Percentiles rank a stretch among this genome's conserved stretches.
phyloP scores from a whole-genome alignment of 2,888 invertebrate species.

The Neoscelio sp. region DNA sequence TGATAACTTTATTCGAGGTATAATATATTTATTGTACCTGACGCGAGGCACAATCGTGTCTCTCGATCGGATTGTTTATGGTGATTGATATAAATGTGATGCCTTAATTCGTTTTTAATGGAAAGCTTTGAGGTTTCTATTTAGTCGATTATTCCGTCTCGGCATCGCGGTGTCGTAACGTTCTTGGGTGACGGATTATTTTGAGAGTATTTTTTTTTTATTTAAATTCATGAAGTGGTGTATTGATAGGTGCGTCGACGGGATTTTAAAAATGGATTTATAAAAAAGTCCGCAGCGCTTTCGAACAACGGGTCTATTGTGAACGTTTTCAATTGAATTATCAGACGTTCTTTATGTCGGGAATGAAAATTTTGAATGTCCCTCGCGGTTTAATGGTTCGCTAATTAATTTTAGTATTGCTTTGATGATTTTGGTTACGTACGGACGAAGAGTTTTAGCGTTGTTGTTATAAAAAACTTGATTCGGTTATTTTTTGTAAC shows the following conservation, averaged over 20 bases:
- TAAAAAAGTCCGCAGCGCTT: not conserved
- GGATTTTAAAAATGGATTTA: slow-evolving; percentile 9
- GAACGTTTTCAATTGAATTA: slow-evolving; percentile 15
- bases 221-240: slow-evolving; percentile 5
- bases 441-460: slow-evolving; percentile 1
- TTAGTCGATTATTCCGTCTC: slow-evolving; percentile 31
- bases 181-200: slow-evolving; percentile 16
- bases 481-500: too few relatives aligned
- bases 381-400: slow-evolving; percentile 8
- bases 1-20: slow-evolving; percentile 63
- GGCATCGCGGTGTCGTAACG: slow-evolving; percentile 24
- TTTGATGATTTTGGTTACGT: not conserved
- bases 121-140: slow-evolving; percentile 41
- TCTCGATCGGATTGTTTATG: slow-evolving; percentile 57
- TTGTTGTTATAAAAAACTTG: too few relatives aligned
- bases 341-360: slow-evolving; percentile 1
- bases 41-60: slow-evolving; percentile 43
- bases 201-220: slow-evolving; percentile 26
- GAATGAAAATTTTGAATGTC: not conserved
- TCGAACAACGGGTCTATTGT: not conserved
- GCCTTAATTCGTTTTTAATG: slow-evolving; percentile 55
- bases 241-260: not conserved
- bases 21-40: slow-evolving; percentile 54
- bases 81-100: slow-evolving; percentile 62
- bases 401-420: slow-evolving; percentile 21